phyloP scores from a whole-genome alignment of 2,888 invertebrate genomes.

The Kryphioiulus occultus region DNA sequence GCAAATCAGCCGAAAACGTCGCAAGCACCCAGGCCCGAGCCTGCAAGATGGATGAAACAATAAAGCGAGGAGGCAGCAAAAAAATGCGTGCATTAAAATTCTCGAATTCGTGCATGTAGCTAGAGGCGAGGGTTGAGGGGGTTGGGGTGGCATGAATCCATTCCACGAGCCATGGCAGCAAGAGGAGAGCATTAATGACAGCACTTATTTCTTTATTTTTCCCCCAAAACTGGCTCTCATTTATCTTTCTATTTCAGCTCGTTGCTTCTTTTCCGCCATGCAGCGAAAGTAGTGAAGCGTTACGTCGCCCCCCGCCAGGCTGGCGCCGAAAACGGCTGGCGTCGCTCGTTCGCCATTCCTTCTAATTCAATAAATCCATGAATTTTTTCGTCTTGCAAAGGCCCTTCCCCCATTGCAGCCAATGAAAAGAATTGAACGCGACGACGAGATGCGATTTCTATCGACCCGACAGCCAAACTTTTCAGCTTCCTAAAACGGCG shows the following conservation, averaged over 20 bases:
- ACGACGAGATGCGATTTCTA: neutral
- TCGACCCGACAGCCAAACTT: neutral
- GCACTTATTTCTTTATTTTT: slow-evolving; percentile 47
- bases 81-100: neutral
- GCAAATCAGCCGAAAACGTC: neutral
- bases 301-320: slow-evolving; percentile 49
- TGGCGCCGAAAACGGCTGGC: slow-evolving; percentile 45
- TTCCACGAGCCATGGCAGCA: neutral
- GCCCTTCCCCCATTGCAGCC: slow-evolving; percentile 48
- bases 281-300: slow-evolving; percentile 48
- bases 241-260: slow-evolving; percentile 47
- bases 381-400: slow-evolving; percentile 43
- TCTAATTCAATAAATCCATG: slow-evolving; percentile 49
- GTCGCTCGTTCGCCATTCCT: slow-evolving; percentile 43
- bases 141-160: neutral
- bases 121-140: neutral
- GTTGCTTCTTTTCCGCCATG: slow-evolving; percentile 47
- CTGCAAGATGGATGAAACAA: neutral
- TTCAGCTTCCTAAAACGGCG: neutral
- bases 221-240: slow-evolving; percentile 42
- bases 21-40: neutral
- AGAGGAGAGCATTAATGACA: slow-evolving; percentile 37
- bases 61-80: neutral
- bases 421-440: neutral
- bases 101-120: neutral